A percentile compares a stretch with the other conserved stretches of the same genome.
phyloP scores from a whole-genome alignment of 1,140 invertebrate genomes.

The Eulimnadia texana region DNA sequence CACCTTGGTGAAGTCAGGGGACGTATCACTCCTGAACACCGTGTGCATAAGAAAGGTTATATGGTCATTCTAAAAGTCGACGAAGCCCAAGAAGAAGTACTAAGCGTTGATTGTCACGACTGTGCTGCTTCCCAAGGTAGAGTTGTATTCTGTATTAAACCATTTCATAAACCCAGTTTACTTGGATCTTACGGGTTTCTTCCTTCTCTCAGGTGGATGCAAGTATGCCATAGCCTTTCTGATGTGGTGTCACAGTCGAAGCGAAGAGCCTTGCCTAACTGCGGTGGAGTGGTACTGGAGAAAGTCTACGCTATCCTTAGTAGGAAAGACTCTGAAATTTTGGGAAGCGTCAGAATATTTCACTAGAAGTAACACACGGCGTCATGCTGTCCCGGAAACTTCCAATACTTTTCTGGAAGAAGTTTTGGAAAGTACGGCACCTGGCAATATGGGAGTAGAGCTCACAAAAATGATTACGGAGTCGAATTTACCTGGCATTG shows the following conservation, averaged over 20 bases:
- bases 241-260: conserved; percentile 12
- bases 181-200: not conserved
- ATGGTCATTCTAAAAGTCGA: not conserved
- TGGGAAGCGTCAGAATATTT: not conserved
- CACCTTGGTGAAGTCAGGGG: not conserved
- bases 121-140: not conserved
- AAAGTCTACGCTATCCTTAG: not conserved
- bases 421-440: conserved; percentile 14
- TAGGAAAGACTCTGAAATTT: conserved; percentile 7
- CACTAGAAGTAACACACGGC: not conserved
- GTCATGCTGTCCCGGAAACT: not conserved
- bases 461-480: conserved; percentile 17
- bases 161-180: not conserved
- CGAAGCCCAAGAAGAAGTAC: not conserved
- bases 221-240: conserved; percentile 8
- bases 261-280: conserved; percentile 4
- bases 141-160: not conserved
- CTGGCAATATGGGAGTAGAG: conserved; percentile 2
- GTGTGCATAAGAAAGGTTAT: not conserved
- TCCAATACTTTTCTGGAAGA: conserved; percentile 17
- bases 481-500: conserved; percentile 6
- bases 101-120: not conserved
- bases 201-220: conserved; percentile 3
- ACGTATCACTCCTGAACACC: not conserved
- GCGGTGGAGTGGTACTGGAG: conserved; percentile 3